These are phyloP conservation scores for Drosophila neotestacea DNA, from an alignment of 2,888 invertebrate genomes.

Conservation along the genomic window DNA sequence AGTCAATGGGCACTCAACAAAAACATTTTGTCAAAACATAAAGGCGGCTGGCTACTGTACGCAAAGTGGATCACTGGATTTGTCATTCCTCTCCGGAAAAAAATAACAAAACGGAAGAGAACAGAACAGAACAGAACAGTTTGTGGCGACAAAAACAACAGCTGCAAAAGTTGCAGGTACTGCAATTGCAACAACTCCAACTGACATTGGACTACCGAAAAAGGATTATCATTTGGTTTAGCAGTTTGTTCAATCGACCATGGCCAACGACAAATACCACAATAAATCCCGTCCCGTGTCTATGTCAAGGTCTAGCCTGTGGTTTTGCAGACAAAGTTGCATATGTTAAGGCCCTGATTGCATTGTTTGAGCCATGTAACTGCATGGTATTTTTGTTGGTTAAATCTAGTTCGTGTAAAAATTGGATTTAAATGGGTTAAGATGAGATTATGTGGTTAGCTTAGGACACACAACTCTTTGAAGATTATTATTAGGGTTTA, in stretches of 20 bases:
- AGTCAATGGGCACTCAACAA: slow-evolving; percentile 78
- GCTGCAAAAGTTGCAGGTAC: slow-evolving; percentile 62
- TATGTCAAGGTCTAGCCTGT: slow-evolving; percentile 55
- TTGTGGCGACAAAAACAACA: slow-evolving; percentile 53
- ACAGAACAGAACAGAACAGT: slow-evolving; percentile 5
- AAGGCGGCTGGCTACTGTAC: slow-evolving; percentile 73
- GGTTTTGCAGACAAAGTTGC: slow-evolving; percentile 41
- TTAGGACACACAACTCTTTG: slow-evolving; percentile 30
- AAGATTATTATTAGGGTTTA: slow-evolving; percentile 14
- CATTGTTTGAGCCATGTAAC: slow-evolving; percentile 23
- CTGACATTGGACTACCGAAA: slow-evolving; percentile 54
- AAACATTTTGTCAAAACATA: slow-evolving; percentile 78
- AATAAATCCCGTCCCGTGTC: slow-evolving; percentile 41
- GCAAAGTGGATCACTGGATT: slow-evolving; percentile 77
- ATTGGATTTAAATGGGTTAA: slow-evolving; percentile 36
- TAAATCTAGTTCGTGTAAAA: slow-evolving; percentile 21
- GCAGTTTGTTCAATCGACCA: slow-evolving; percentile 65
- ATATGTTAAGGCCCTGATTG: slow-evolving; percentile 36
- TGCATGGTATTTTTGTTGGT: slow-evolving; percentile 10
- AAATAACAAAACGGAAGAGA: not conserved
- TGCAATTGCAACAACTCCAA: not conserved
- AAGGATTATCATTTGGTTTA: slow-evolving; percentile 75
- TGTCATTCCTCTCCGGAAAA: slow-evolving; percentile 31
- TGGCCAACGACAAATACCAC: slow-evolving; percentile 37
- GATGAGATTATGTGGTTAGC: slow-evolving; percentile 48